Evolutionary conservation across 2,113 vertebrate genomes (phyloP), one percentile per base, ranked within the genome.

Genomic region (Oncorhynchus tshawytscha): DNA sequence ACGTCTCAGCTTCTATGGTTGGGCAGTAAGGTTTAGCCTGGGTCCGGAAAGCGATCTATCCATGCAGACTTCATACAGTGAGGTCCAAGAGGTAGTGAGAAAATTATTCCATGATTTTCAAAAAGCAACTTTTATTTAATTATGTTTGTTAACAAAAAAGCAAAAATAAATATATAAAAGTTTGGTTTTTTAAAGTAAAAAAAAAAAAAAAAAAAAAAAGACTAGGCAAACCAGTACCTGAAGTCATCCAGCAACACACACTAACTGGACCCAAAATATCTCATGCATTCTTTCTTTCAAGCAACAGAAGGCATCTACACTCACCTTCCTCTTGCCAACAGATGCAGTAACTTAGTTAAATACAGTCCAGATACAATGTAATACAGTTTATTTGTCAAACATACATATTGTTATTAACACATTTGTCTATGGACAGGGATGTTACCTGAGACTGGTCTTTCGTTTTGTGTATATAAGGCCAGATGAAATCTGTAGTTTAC

Each of bases 251-350:
- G 6, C 69, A 24, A 5, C 59, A 62, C n/a, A 22, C 18, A 22
- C n/a, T 9, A 57, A 57, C 39, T 7, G 5, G 12, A 54, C 12
- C 18, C 16, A 3, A 4, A 45, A n/a, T 15, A 18, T 60, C 12
- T 29, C 2, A 65, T 84, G 78, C n/a, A 20, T 65, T 49, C 20
- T n/a, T 72, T 72, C n/a, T 54, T 62, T 82, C 16, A 60, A 74
- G 51, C 15, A 54, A 18, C 51, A 18, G 13, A 54, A 45, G 39
- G 39, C 39, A 13, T 54, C 15, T 54, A 54, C 16, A 54, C 51
- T 54, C 51, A 18, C 51, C 39, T 45, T 54, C 51, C 51, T 54
- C 51, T 54, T 54, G 51, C 16, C 12, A 54, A 54, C 16, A 54
- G 12, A 54, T 16, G 3, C 3, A 54, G 51, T 54, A 34, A 34